Percentiles rank a stretch among this genome's conserved stretches.
These are phyloP conservation scores for Zaprionus inermis DNA, from an alignment of 1,140 invertebrate genomes.

Conservation along the genomic window DNA sequence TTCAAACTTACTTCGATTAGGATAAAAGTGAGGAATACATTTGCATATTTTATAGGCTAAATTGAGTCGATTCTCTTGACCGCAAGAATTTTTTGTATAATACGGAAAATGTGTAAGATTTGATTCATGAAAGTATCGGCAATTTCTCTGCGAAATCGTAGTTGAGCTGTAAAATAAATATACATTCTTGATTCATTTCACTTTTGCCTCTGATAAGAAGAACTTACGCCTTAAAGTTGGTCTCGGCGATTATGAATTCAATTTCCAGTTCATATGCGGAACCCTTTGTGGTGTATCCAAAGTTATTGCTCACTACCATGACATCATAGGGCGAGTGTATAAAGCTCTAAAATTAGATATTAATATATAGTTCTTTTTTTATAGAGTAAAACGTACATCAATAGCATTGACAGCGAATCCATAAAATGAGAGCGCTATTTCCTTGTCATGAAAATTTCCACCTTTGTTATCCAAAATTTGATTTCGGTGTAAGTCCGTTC, in stretches of 20 bases:
- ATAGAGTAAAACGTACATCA: slow-evolving; percentile 41
- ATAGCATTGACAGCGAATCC: slow-evolving; percentile 53
- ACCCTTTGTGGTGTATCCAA: slow-evolving; percentile 64
- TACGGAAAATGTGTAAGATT: slow-evolving; percentile 86
- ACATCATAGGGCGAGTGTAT: slow-evolving; percentile 86
- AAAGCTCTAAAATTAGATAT: slow-evolving; percentile 76
- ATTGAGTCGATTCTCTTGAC: slow-evolving; percentile 87
- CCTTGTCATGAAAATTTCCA: slow-evolving; percentile 19
- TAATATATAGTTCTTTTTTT: not conserved
- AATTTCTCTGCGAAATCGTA: slow-evolving; percentile 68
- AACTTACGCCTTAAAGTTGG: slow-evolving; percentile 58
- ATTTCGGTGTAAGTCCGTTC: not conserved
- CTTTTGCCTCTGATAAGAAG: not conserved
- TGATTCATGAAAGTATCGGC: slow-evolving; percentile 87
- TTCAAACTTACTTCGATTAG: slow-evolving; percentile 68
- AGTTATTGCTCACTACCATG: slow-evolving; percentile 85
- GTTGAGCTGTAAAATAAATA: slow-evolving; percentile 41
- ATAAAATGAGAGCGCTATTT: slow-evolving; percentile 45
- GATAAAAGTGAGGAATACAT: slow-evolving; percentile 88
- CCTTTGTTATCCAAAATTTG: not conserved
- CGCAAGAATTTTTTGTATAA: slow-evolving; percentile 88
- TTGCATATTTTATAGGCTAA: slow-evolving; percentile 86
- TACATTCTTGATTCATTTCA: not conserved
- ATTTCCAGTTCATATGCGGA: slow-evolving; percentile 57
- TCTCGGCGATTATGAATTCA: slow-evolving; percentile 66